phyloP scores from a whole-genome alignment of 2,888 invertebrate species.

The Lasioglossum pauxillum region DNA sequence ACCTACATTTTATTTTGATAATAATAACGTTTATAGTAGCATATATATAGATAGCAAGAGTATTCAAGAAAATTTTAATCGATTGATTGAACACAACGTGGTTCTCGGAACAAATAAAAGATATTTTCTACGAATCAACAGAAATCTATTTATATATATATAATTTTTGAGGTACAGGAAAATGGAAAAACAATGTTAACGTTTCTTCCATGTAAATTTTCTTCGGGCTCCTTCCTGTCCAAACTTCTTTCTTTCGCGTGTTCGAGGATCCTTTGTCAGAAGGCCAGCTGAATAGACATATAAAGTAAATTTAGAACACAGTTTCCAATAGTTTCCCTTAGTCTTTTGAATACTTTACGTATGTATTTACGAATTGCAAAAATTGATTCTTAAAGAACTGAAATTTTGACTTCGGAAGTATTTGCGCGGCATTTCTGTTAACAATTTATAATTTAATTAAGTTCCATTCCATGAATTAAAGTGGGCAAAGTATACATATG shows the following conservation, averaged over 20 bases:
- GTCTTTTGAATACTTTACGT: background rate
- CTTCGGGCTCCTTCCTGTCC: conserved; percentile 96
- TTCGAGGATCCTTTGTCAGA: conserved; percentile 89
- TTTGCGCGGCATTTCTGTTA: background rate
- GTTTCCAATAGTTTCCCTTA: conserved; percentile 12
- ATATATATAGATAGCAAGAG: background rate
- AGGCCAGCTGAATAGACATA: conserved; percentile 90
- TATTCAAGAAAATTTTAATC: no score
- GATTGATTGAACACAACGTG: background rate
- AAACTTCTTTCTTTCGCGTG: conserved; percentile 95
- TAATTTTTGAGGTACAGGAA: conserved; percentile 33
- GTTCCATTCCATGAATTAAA: background rate
- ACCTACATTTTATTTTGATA: background rate
- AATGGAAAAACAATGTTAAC: conserved; percentile 85
- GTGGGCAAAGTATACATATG: background rate
- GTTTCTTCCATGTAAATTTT: conserved; percentile 96
- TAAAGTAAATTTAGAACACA: background rate
- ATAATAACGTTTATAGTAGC: background rate
- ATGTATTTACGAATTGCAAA: background rate
- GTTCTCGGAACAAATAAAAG: conserved; percentile 7
- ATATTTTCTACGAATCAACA: conserved; percentile 31
- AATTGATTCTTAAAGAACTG: background rate
- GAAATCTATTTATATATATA: conserved; percentile 31
- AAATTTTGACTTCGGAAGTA: background rate
- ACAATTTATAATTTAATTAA: background rate